phyloP scores from a whole-genome alignment of 2,113 vertebrate genomes.

The Syngnathus typhle region DNA sequence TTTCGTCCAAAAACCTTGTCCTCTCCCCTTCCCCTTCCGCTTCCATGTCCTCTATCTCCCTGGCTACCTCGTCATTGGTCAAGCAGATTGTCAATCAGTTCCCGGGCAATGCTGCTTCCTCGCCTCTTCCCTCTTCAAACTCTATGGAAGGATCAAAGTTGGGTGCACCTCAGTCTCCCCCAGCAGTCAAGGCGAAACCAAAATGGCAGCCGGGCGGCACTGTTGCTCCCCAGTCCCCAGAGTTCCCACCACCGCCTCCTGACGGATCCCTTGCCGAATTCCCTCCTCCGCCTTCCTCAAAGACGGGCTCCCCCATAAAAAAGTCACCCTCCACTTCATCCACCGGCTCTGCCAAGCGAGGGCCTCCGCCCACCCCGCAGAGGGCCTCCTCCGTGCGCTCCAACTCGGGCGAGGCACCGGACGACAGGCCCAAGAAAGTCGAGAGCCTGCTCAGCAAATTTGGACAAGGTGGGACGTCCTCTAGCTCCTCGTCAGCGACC shows the following conservation, averaged over 20 bases:
- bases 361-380: constrained; percentile 86
- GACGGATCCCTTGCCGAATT: constrained; percentile 78
- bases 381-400: constrained; percentile 89
- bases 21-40: constrained; percentile 65
- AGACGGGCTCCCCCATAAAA: constrained; percentile 81
- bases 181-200: constrained; percentile 88
- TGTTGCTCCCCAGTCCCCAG: constrained; percentile 72
- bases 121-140: constrained; percentile 58
- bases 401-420: constrained; percentile 69
- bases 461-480: constrained; percentile 63
- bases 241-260: constrained; percentile 91
- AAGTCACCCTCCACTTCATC: constrained; percentile 71
- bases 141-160: constrained; percentile 57
- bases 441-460: constrained; percentile 90
- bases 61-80: constrained; percentile 79
- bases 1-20: constrained; percentile 72
- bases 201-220: constrained; percentile 84
- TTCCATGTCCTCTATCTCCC: constrained; percentile 46
- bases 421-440: constrained; percentile 83
- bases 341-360: constrained; percentile 80
- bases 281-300: constrained; percentile 65
- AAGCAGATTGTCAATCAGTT: constrained; percentile 91
- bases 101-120: constrained; percentile 63
- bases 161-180: constrained; percentile 77
- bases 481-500: constrained; percentile 70